A percentile compares a stretch with the other conserved stretches of the same genome.
Evolutionary conservation across 2,113 vertebrate genomes (phyloP).

Genomic region (Delphinapterus leucas): DNA sequence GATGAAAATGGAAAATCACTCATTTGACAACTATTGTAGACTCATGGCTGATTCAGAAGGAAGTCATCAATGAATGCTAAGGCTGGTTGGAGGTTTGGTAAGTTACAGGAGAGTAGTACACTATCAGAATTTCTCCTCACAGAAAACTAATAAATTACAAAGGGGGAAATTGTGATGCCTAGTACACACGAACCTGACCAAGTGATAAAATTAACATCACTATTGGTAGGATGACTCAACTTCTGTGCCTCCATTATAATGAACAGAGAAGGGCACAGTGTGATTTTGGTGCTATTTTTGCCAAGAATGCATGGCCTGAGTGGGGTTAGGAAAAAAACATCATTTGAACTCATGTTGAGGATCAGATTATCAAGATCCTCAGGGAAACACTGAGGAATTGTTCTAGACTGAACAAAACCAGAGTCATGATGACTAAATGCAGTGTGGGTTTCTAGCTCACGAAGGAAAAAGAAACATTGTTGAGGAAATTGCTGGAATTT

Average conservation of each 20-base stretch:
- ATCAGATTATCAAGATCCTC: not conserved
- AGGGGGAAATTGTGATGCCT: not conserved
- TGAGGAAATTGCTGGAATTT: not conserved
- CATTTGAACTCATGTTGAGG: not conserved
- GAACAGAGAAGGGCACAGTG: not conserved
- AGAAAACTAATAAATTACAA: not conserved
- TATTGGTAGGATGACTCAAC: not conserved
- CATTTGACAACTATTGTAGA: not conserved
- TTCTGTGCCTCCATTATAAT: not conserved
- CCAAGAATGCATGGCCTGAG: not conserved
- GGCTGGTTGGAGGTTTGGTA: not conserved
- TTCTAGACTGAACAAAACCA: not conserved
- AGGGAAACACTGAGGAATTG: not conserved
- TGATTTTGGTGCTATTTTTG: not conserved
- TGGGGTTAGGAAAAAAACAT: not conserved
- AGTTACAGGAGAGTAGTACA: not conserved
- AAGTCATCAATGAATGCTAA: not conserved
- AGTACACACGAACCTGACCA: not conserved
- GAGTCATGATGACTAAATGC: not conserved
- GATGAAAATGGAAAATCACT: not conserved
- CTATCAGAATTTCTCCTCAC: not conserved
- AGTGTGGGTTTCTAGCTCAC: not conserved
- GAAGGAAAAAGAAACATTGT: not conserved
- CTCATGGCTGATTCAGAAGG: not conserved
- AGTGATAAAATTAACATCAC: not conserved